Evolutionary conservation across 2,113 vertebrate species (phyloP).

Genomic region (Philantomba maxwellii): DNA sequence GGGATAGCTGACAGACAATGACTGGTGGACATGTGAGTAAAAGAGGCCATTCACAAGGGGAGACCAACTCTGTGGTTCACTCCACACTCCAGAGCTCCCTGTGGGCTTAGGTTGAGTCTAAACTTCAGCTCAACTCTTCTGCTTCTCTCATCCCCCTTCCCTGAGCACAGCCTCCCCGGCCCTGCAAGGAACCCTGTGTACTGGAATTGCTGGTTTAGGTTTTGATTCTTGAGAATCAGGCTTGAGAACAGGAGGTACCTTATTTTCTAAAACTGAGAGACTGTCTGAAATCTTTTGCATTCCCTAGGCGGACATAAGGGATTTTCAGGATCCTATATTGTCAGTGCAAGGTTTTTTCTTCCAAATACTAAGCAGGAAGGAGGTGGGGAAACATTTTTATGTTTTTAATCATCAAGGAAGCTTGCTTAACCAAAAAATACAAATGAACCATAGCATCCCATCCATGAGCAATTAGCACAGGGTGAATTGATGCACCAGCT

Average conservation of each 20-base stretch:
- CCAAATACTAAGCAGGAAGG: background rate
- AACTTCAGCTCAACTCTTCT: background rate
- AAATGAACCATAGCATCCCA: background rate
- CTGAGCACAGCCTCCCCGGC: too few relatives aligned
- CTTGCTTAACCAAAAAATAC: background rate
- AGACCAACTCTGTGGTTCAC: background rate
- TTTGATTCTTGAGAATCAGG: background rate
- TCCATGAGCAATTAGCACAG: background rate
- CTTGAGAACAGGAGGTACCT: background rate
- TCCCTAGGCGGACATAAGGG: background rate
- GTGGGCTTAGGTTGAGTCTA: background rate
- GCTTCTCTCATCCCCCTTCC: background rate
- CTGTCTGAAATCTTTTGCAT: background rate
- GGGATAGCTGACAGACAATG: background rate
- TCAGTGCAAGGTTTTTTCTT: background rate
- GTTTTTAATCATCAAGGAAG: background rate
- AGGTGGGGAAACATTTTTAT: background rate
- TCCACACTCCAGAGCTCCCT: background rate
- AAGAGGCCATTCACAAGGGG: background rate
- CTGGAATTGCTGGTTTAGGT: background rate
- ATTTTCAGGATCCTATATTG: background rate
- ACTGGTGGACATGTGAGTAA: background rate
- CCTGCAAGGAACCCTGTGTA: background rate
- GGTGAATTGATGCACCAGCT: background rate
- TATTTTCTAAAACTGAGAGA: background rate